Evolutionary conservation across 2,888 invertebrate genomes (phyloP).

Genomic region (Serripes groenlandicus): DNA sequence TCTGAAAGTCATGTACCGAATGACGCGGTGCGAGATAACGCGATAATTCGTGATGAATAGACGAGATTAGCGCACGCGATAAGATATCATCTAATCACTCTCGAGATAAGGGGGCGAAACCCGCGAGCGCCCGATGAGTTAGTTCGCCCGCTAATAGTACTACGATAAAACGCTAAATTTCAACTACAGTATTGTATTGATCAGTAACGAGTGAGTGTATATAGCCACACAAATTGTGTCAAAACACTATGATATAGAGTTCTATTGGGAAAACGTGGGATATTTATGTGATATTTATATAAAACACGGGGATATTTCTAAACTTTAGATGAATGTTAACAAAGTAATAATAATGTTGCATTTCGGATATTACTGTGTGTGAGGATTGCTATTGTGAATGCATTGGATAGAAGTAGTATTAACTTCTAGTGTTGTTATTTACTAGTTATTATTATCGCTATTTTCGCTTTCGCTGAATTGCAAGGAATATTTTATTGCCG

Average conservation of each 20-base stretch:
- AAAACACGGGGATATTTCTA: too few relatives aligned
- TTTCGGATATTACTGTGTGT: too few relatives aligned
- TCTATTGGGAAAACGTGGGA: conserved; percentile 9
- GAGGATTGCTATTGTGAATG: too few relatives aligned
- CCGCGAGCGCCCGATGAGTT: conserved; percentile 62
- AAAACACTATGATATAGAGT: conserved; percentile 9
- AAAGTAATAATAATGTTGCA: too few relatives aligned
- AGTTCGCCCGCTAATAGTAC: conserved; percentile 55
- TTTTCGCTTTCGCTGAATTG: too few relatives aligned
- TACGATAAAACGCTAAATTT: conserved; percentile 44
- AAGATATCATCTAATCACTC: conserved; percentile 65
- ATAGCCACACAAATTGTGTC: conserved; percentile 11
- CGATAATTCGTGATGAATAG: conserved; percentile 64
- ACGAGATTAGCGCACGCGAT: conserved; percentile 58
- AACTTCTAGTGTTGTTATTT: too few relatives aligned
- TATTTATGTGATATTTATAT: too few relatives aligned
- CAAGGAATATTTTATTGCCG: too few relatives aligned
- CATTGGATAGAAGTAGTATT: too few relatives aligned
- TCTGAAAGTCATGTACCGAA: conserved; percentile 46
- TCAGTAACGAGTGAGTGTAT: conserved; percentile 30
- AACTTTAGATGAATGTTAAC: too few relatives aligned
- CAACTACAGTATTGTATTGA: conserved; percentile 55
- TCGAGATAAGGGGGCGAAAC: conserved; percentile 57
- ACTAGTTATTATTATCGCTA: too few relatives aligned
- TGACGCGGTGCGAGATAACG: conserved; percentile 61